Base-by-base conservation (phyloP, 2,113 vertebrate genomes). In the Motacilla tschutschensis region DNA sequence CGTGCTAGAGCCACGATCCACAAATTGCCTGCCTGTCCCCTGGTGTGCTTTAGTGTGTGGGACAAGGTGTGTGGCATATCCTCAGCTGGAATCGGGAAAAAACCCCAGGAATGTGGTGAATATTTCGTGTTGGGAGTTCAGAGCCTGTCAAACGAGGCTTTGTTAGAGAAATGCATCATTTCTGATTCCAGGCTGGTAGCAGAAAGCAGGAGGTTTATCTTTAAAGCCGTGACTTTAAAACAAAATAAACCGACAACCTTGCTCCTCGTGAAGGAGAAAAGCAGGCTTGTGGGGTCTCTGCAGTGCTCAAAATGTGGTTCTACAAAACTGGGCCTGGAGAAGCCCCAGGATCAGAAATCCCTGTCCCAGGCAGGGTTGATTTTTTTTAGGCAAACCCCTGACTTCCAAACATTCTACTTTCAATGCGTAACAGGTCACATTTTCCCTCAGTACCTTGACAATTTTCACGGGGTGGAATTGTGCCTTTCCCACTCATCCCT, bases 1-100 rank as follows among this genome's bases (percentile, higher is more conserved):
- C 0, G 0, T 43, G 76, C 36, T 59, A 2, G 5, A 54, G 57
- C 53, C 21, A 14, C 2, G 12, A 38, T 44, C 18, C 5, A 5
- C 66, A 72, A 13, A 85, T 47, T 69, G 11, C 57, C 83, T 83
- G 54, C 46, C 54, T 44, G 36, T 63, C 54, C 28, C 67, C 63
- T 43, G 48, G 11, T 8, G 36, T 57, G 40, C 33, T 87, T 26
- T 10, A 74, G 75, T 21, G 16, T 17, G 22, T 35, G 71, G 62
- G 71, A 51, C 31, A 19, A 63, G 59, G 50, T 36, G 55, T 43
- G 62, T 13, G 43, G 86, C 54, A 33, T 6, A 10, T 58, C 70
- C 69, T 73, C 51, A 41, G 43, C 2, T 53, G 38, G n/a, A 87
- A 64, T 5, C 48, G 54, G 44, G 72, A 3, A 9, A 43, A 33